A percentile compares a stretch with the other conserved stretches of the same genome.
Evolutionary conservation across 2,797 vertebrate genomes (phyloP).

Genomic region (Rhabdophis nuchalis): DNA sequence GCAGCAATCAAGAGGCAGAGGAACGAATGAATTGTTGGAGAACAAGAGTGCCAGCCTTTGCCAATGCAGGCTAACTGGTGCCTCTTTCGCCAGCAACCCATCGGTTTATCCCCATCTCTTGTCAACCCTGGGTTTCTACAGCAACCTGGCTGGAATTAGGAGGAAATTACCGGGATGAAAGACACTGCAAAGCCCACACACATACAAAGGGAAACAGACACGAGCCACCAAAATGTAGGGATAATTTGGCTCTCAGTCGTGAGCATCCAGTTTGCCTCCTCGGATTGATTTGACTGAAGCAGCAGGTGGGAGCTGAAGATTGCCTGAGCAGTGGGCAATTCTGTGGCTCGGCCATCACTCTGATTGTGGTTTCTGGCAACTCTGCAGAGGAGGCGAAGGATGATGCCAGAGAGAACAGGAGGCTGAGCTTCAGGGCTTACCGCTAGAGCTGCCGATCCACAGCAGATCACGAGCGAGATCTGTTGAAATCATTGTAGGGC

Average conservation of each 20-base stretch:
- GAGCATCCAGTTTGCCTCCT: slow-evolving; percentile 23
- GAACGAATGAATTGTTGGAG: not conserved
- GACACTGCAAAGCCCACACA: not conserved
- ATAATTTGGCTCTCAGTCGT: slow-evolving; percentile 49
- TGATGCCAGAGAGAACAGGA: not conserved
- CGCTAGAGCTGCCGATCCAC: not conserved
- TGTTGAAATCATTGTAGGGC: not conserved
- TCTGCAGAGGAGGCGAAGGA: not conserved
- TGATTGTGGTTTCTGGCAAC: not conserved
- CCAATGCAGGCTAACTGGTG: not conserved
- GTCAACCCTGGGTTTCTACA: not conserved
- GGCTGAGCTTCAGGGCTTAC: not conserved
- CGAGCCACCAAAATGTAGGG: not conserved
- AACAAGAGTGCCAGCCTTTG: not conserved
- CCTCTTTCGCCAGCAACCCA: not conserved
- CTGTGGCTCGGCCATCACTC: not conserved
- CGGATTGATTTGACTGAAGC: slow-evolving; percentile 44
- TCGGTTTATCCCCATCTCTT: not conserved
- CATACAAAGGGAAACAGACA: not conserved
- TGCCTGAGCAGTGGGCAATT: not conserved
- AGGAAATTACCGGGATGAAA: not conserved
- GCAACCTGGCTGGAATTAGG: not conserved
- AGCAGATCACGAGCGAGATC: not conserved
- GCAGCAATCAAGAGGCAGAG: not conserved
- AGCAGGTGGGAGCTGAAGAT: not conserved